Evolutionary conservation across 2,113 vertebrate genomes (phyloP).

Genomic region (Syngnathus scovelli): DNA sequence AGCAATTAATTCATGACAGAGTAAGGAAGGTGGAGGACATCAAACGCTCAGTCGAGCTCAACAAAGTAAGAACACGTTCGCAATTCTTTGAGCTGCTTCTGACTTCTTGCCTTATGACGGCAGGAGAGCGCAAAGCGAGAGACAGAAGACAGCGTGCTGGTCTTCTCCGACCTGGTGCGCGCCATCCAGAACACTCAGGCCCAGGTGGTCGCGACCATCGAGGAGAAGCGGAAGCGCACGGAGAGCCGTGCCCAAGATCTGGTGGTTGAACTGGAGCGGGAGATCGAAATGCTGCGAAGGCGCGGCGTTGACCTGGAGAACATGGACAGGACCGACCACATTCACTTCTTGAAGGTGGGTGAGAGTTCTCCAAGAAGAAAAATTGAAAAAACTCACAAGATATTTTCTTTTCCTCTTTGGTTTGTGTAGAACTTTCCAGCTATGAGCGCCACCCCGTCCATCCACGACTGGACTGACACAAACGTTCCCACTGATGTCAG

Average conservation of each 20-base stretch:
- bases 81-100: not conserved
- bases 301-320: conserved; percentile 64
- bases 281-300: conserved; percentile 57
- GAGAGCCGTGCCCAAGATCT: conserved; percentile 57
- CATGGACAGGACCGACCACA: conserved; percentile 68
- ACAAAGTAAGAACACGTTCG: conserved; percentile 57
- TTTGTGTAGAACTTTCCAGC: conserved; percentile 64
- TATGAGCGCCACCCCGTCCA: conserved; percentile 54
- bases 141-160: conserved; percentile 62
- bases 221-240: conserved; percentile 66
- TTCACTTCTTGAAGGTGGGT: conserved; percentile 71
- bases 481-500: conserved; percentile 62
- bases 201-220: conserved; percentile 58
- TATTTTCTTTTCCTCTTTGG: not conserved
- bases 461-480: conserved; percentile 70
- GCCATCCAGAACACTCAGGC: conserved; percentile 66
- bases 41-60: conserved; percentile 60
- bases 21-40: conserved; percentile 70
- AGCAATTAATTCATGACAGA: conserved; percentile 72
- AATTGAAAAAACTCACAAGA: too few species aligned
- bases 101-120: not conserved
- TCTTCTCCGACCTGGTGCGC: conserved; percentile 65
- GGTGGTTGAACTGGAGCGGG: conserved; percentile 61
- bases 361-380: not conserved
- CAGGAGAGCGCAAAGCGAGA: conserved; percentile 64